Evolutionary conservation across 2,797 vertebrate species (phyloP).

Genomic region (Gymnoscopelus microlampas): DNA sequence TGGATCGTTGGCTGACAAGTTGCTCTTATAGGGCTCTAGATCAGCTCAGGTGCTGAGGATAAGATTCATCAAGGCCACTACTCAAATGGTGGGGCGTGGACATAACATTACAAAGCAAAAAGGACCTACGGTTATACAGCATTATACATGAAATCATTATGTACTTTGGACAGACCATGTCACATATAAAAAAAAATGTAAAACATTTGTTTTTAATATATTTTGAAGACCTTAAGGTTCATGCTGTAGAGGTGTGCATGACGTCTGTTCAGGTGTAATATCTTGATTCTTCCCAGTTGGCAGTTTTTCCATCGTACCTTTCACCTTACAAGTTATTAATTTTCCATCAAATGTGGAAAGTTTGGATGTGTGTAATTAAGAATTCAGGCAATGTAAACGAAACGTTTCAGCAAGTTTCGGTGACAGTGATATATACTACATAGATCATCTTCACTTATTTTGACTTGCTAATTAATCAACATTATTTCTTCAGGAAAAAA

Average conservation of each 20-base stretch:
- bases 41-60: too few relatives aligned
- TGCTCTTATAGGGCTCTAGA: too few relatives aligned
- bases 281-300: conserved; percentile 44
- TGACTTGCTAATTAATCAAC: conserved; percentile 86
- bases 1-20: too few relatives aligned
- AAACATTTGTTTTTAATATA: too few relatives aligned
- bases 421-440: conserved; percentile 84
- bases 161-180: too few relatives aligned
- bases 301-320: conserved; percentile 56
- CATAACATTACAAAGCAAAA: too few relatives aligned
- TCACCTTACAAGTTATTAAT: conserved; percentile 70
- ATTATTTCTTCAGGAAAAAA: conserved; percentile 80
- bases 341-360: conserved; percentile 69
- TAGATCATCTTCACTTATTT: conserved; percentile 83
- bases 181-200: too few relatives aligned
- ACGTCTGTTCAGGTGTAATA: not conserved
- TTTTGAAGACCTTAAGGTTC: too few relatives aligned
- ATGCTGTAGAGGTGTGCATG: not conserved
- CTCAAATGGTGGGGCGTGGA: too few relatives aligned
- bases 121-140: too few relatives aligned
- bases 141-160: too few relatives aligned
- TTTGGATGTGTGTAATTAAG: conserved; percentile 77
- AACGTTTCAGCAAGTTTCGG: conserved; percentile 76
- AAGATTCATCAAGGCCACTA: too few relatives aligned
- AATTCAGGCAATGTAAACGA: conserved; percentile 76